Percentiles rank a stretch among this genome's conserved stretches.
phyloP scores from a whole-genome alignment of 2,797 vertebrate genomes.

The Chelidonichthys spinosus region DNA sequence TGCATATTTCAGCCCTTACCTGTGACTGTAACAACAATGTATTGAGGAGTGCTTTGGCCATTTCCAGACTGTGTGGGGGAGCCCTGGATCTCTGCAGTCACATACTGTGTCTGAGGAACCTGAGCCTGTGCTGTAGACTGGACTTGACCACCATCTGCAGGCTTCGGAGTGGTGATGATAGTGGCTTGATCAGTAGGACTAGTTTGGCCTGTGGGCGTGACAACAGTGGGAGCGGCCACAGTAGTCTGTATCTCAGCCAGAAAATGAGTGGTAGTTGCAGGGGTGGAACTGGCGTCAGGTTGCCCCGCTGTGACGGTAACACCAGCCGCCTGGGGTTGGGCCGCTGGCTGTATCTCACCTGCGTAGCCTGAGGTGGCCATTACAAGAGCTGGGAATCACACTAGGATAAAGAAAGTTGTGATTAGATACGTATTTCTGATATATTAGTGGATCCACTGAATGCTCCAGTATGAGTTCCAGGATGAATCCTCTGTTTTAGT shows the following conservation, averaged over 20 bases:
- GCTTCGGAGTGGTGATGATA: conserved; percentile 75
- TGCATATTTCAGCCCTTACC: conserved; percentile 79
- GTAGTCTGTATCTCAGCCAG: conserved; percentile 88
- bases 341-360: conserved; percentile 89
- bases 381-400: conserved; percentile 72
- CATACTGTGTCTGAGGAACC: conserved; percentile 88
- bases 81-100: conserved; percentile 89
- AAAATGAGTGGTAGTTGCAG: conserved; percentile 85
- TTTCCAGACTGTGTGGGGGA: conserved; percentile 83
- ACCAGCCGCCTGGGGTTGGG: conserved; percentile 82
- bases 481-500: background rate
- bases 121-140: conserved; percentile 74
- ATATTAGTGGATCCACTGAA: background rate
- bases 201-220: conserved; percentile 77
- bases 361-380: conserved; percentile 95
- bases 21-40: conserved; percentile 94
- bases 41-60: conserved; percentile 88
- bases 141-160: conserved; percentile 65
- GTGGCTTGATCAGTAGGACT: conserved; percentile 68
- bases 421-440: conserved; percentile 12
- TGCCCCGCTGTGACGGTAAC: conserved; percentile 77
- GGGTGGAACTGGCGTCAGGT: conserved; percentile 68
- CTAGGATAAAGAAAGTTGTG: conserved; percentile 43
- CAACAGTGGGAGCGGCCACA: conserved; percentile 68
- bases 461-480: background rate